Base-by-base conservation (phyloP, 2,888 invertebrate species). In the Caradrina kadenii region DNA sequence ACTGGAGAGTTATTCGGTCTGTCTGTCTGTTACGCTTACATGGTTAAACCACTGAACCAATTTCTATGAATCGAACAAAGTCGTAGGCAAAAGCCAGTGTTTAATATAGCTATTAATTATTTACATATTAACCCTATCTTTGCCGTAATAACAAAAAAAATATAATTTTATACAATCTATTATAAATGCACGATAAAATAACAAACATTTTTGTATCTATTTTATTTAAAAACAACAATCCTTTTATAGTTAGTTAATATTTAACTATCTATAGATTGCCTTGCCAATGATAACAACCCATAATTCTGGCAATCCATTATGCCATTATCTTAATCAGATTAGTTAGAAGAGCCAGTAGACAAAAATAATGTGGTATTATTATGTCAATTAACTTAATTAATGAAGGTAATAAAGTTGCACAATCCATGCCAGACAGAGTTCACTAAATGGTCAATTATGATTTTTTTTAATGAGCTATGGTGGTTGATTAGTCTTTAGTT, bases 281-380 rank as follows among this genome's bases (percentile, higher is more conserved):
- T 7, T 0, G 31, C 13, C 26, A 35, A n/a, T 56, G 55, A 60
- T 63, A 63, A 63, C 39, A 63, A 22, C 22, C 56, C 39, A 61
- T 70, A 48, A 66, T 72, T 77, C 67, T 53, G 42, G 45, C 65
- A 62, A 72, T 68, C 68, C 54, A 73, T 76, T 78, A 73, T 39
- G 15, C 31, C 48, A 54, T 59, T 76, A 76, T 69, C 52, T 22
- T 52, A 66, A 67, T 76, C 53, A 63, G 76, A 53, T 75, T 56
- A 61, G 54, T 76, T 10, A 39, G 19, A 42, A 50, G 53, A 58
- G 63, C 53, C 5, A 15, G 22, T 55, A 22, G n/a, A 45, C 45
- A 35, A 63, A 74, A 69, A 35, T 73, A 52, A 61, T 68, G 21
- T 53, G 48, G 48, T 49, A 62, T 53, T 49, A 61, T 53, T 58